Evolutionary conservation across 2,797 vertebrate species (phyloP).

Genomic region (Salarias fasciatus): DNA sequence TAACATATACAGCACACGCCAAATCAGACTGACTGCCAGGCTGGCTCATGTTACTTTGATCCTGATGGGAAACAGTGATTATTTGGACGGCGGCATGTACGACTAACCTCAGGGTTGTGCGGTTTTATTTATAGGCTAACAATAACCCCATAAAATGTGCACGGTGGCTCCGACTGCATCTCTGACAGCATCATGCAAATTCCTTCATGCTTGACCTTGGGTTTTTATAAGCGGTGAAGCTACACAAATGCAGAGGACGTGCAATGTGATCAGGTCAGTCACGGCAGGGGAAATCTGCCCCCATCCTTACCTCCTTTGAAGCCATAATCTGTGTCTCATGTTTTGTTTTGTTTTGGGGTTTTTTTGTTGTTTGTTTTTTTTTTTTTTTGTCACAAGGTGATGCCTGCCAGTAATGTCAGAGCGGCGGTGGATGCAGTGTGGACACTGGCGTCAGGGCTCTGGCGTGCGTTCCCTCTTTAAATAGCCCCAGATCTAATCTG

Average conservation of each 20-base stretch:
- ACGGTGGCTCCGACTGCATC: constrained; percentile 25
- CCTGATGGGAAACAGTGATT: constrained; percentile 58
- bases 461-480: constrained; percentile 74
- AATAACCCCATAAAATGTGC: constrained; percentile 38
- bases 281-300: constrained; percentile 16
- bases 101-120: constrained; percentile 41
- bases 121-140: constrained; percentile 49
- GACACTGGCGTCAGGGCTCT: constrained; percentile 58
- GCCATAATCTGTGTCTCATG: constrained; percentile 44
- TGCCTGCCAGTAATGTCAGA: constrained; percentile 66
- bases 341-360: too few species aligned
- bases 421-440: constrained; percentile 40
- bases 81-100: constrained; percentile 50
- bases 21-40: constrained; percentile 45
- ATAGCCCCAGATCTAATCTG: constrained; percentile 85
- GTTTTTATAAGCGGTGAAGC: constrained; percentile 40
- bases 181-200: constrained; percentile 56
- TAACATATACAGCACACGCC: constrained; percentile 26
- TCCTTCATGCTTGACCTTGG: constrained; percentile 58
- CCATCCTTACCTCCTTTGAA: constrained; percentile 2
- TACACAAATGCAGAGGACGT: constrained; percentile 21
- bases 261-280: constrained; percentile 49
- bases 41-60: constrained; percentile 48
- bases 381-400: constrained; percentile 54
- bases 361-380: too few species aligned